These are phyloP conservation scores for Drosophila pseudotalamancana DNA, from an alignment of 2,888 invertebrate species.

Conservation along the genomic window DNA sequence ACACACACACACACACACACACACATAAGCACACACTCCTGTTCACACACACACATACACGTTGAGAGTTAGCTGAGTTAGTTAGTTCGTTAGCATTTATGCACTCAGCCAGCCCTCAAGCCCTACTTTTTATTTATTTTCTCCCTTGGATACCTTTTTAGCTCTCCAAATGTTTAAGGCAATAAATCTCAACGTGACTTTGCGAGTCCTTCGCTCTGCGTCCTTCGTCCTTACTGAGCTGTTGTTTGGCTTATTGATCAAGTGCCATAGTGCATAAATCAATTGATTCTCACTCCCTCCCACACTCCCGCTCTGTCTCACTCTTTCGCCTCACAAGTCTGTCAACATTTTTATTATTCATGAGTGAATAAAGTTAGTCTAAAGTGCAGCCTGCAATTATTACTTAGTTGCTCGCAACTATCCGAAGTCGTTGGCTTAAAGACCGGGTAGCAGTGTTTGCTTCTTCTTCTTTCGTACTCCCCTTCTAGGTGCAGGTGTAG, in stretches of 20 bases:
- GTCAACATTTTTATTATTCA: not conserved
- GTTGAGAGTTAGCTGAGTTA: conserved; percentile 63
- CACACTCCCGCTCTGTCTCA: no score
- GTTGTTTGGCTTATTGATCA: conserved; percentile 24
- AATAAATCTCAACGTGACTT: conserved; percentile 64
- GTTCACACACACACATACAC: conserved; percentile 8
- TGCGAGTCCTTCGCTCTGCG: conserved; percentile 3
- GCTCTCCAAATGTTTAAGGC: conserved; percentile 52
- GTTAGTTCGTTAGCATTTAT: conserved; percentile 78
- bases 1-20: conserved; percentile 18
- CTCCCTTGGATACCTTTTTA: conserved; percentile 35
- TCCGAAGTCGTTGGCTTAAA: no score
- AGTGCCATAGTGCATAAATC: conserved; percentile 18
- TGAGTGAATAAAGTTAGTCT: not conserved
- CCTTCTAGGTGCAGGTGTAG: no score
- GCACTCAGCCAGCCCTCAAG: conserved; percentile 50
- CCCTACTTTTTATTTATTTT: not conserved
- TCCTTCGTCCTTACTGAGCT: conserved; percentile 13
- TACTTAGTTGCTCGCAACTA: no score
- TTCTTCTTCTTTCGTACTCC: no score
- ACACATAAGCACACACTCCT: conserved; percentile 18
- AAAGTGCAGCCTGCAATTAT: not conserved
- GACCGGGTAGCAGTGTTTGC: no score
- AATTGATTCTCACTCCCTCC: conserved; percentile 8
- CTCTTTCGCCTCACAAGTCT: no score